Evolutionary conservation across 2,797 vertebrate genomes (phyloP), one percentile per base, ranked within the genome.

Genomic region (Eurystomus glaucurus): DNA sequence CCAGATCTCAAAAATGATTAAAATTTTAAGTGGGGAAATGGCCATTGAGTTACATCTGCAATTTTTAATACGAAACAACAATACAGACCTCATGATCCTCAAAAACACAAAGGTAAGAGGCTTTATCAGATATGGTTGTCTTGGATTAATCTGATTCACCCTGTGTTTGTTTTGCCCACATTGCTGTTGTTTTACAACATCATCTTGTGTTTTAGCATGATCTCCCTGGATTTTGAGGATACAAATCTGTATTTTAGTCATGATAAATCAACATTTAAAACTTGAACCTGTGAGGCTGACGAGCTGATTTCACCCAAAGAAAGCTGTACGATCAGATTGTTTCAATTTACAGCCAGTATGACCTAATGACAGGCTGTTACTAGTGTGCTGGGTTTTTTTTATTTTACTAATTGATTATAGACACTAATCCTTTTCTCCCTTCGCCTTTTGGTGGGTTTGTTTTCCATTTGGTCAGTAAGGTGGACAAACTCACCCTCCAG

Each of bases 1-100:
- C 98, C 99, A 99, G 98, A 99, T 99, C 86, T 99, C 99, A 95
- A 99, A 99, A 98, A 99, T 99, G 99, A 99, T 99, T 94, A 99
- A 99, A 98, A 99, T 99, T 97, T 98, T 99, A 81, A 99, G 99
- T 39, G 99, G 99, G 19, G 99, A 99, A 98, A 99, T 99, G 99
- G 99, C 99, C 55, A 99, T 99, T 90, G 99, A 99, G 90, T 98
- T 99, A 86, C 99, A 99, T 90, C 98, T 99, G 76, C 99, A 99
- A 97, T 99, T 99, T 98, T 98, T 99, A 97, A 99, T 99, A 97
- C 98, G 99, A 98, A 99, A 99, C 97, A 99, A 99, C 98, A 99
- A 99, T 92, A 99, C 99, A 97, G 99, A 99, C 97, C 98, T 99
- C 92, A 99, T 99, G 99, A 99, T 99, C 96, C 99, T 99, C 88